These are phyloP conservation scores for Drosophila setifemur DNA, from an alignment of 1,140 invertebrate species.

Conservation along the genomic window DNA sequence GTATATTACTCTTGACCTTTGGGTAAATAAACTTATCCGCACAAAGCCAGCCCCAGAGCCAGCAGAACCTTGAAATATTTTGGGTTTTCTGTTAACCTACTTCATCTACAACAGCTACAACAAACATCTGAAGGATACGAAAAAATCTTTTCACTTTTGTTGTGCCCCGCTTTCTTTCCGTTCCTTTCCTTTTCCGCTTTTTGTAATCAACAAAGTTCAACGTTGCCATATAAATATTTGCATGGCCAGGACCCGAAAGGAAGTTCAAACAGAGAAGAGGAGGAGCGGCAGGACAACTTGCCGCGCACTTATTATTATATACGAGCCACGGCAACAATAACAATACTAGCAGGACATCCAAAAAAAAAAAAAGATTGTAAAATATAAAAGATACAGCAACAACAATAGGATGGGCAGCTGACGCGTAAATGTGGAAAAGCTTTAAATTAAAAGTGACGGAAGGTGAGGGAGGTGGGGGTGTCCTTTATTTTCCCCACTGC, in stretches of 20 bases:
- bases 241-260: constrained; percentile 40
- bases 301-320: constrained; percentile 57
- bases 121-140: constrained; percentile 24
- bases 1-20: constrained; percentile 42
- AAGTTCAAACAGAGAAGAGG: constrained; percentile 22
- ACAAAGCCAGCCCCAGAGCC: constrained; percentile 9
- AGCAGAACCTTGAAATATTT: constrained; percentile 28
- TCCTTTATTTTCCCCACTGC: constrained; percentile 9
- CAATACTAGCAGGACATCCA: constrained; percentile 1
- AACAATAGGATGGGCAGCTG: constrained; percentile 53
- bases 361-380: too few species aligned
- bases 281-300: constrained; percentile 3
- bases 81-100: constrained; percentile 36
- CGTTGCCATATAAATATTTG: constrained; percentile 52
- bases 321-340: constrained; percentile 15
- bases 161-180: background rate
- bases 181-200: constrained; percentile 7
- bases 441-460: constrained; percentile 59
- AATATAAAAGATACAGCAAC: too few species aligned
- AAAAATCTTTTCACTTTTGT: constrained; percentile 31
- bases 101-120: background rate
- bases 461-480: background rate
- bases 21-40: constrained; percentile 32
- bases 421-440: constrained; percentile 72
- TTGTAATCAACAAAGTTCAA: constrained; percentile 62